Evolutionary conservation across 2,113 vertebrate species (phyloP), one percentile per base, ranked within the genome.

Genomic region (Hippocampus zosterae): DNA sequence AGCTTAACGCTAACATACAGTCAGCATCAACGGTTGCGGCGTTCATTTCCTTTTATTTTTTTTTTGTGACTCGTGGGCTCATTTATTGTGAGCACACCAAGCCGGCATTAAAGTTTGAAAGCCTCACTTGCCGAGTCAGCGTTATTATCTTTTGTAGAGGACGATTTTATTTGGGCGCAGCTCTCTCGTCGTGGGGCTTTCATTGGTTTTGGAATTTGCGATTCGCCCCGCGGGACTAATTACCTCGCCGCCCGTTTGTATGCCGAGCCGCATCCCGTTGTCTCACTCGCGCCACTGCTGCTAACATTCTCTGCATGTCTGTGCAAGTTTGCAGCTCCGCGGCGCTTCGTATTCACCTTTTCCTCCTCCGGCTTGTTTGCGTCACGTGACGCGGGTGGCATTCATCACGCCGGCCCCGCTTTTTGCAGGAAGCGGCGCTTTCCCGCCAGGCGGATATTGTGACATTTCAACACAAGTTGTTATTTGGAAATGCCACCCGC

Each of bases 371-470:
- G 18, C 57, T 60, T 33, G 57, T 37, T 33, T 29, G 57, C 13
- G 5, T 60, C 27, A 60, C 57, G 57, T 33, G 57, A 16, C 27
- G 12, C 6, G 6, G 7, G 8, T 33, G 57, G 25, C 84, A 87
- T 88, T 88, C 85, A 88, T 92, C 84, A 90, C 78, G 87, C 61
- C 80, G 84, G 13, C 87, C 87, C 76, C 84, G 66, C 88, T 89
- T 37, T 37, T 81, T 76, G 44, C 60, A 25, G 23, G n/a, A 46
- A 65, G 63, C 25, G n/a, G 62, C 40, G 23, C n/a, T 65, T 65
- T 11, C 65, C 65, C 48, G 50, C 67, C 80, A 75, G 16, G 25
- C 74, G 76, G 57, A 78, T 69, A 77, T 65, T 65, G n/a, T 64
- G 63, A 65, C 42, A 46, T 65, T 65, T 46, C 12, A 23, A 23